phyloP scores from a whole-genome alignment of 2,888 invertebrate genomes.

The Eumerus sabulonum region DNA sequence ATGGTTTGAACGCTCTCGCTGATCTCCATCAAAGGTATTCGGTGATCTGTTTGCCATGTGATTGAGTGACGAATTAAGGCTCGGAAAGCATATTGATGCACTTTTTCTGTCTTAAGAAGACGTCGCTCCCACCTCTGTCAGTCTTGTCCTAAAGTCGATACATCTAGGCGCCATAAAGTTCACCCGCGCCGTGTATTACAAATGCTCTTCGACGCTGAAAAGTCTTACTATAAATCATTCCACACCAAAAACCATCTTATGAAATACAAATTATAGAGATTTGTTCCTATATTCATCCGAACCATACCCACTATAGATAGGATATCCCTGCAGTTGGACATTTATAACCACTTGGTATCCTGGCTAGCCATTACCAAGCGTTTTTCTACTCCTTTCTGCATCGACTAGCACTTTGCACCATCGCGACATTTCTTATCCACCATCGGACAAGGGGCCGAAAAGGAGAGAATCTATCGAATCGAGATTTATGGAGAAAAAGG shows the following conservation, averaged over 20 bases:
- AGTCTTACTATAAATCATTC: slow-evolving; percentile 7
- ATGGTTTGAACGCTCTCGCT: no score
- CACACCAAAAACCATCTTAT: slow-evolving; percentile 1
- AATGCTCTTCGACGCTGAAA: no score
- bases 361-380: background rate
- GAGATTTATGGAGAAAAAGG: slow-evolving; percentile 38
- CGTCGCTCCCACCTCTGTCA: no score
- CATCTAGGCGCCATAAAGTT: background rate
- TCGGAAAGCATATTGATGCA: no score
- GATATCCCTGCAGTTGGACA: slow-evolving; percentile 23
- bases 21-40: no score
- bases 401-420: slow-evolving; percentile 7
- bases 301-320: slow-evolving; percentile 14
- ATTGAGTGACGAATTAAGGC: no score
- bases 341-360: slow-evolving; percentile 14
- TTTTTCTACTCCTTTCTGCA: background rate
- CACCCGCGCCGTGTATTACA: background rate
- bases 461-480: slow-evolving; percentile 12
- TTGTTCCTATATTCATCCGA: slow-evolving; percentile 3
- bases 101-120: no score
- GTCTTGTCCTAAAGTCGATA: no score
- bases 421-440: slow-evolving; percentile 21
- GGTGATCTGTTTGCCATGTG: no score
- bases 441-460: background rate
- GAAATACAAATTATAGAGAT: slow-evolving; percentile 24